Evolutionary conservation across 2,888 invertebrate species (phyloP), one percentile per base, ranked within the genome.

Genomic region (Camponotus fellah): DNA sequence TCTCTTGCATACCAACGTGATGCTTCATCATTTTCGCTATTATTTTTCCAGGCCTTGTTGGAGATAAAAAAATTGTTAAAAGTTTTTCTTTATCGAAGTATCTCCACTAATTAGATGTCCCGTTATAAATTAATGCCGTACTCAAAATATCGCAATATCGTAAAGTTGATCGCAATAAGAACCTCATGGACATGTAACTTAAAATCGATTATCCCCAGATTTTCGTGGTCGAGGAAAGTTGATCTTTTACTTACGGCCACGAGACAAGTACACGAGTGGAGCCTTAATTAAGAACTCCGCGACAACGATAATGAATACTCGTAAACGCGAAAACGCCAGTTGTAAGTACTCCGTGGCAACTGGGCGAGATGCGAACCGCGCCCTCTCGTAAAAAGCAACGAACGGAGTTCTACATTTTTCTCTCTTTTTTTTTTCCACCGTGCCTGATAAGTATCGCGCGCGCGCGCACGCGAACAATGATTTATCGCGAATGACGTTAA

Each of bases 221-320:
- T 69, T 69, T 43, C 79, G 6, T 74, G 34, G 58, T 56, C 10
- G 32, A 46, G 46, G 21, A 53, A 81, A 66, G 74, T 62, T 75
- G 26, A 77, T 66, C 66, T 64, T 77, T 66, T 53, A 79, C 53
- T 72, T 72, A 56, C n/a, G 69, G 64, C 17, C 60, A 43, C 75
- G 82, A 84, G 69, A 69, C 43, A 46, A 62, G 56, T 34, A 9
- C 26, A 37, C 46, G 8, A 66, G 49, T 49, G 56, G 65, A 21
- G 26, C 43, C 66, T 85, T 83, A 85, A 85, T 85, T 85, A 83
- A 74, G 66, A 53, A 65, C 53, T 56, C 12, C 43, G 46, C 68
- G 43, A 65, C 40, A 26, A 43, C 83, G 74, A 79, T 85, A 85
- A 83, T 84, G 80, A 80, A 69, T 75, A 53, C 80, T 69, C 68